These are phyloP conservation scores for Nestor notabilis DNA, from an alignment of 2,113 vertebrate species.

Conservation along the genomic window DNA sequence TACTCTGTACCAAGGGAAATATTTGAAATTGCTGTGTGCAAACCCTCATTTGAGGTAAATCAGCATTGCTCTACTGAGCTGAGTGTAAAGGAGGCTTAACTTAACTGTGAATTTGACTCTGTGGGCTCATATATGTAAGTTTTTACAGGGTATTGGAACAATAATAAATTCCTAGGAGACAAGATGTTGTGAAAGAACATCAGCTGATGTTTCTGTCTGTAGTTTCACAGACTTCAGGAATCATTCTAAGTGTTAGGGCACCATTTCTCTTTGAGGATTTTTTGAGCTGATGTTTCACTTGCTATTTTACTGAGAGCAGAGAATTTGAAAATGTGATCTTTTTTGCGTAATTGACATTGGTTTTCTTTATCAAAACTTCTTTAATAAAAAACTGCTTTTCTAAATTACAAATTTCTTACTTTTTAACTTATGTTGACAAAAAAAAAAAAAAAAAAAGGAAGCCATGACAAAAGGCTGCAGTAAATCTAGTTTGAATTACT, in stretches of 20 bases:
- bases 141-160: neutral
- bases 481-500: conserved; percentile 1
- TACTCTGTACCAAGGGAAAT: neutral
- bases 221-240: neutral
- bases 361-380: neutral
- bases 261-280: neutral
- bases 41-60: conserved; percentile 1
- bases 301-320: neutral
- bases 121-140: neutral
- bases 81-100: neutral
- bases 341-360: neutral
- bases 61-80: neutral
- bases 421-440: neutral
- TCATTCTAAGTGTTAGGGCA: neutral
- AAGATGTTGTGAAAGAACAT: neutral
- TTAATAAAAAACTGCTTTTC: neutral
- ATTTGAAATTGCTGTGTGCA: neutral
- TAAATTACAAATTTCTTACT: neutral
- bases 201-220: neutral
- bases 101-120: neutral
- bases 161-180: neutral
- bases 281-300: neutral
- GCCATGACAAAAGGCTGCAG: neutral
- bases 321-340: neutral
- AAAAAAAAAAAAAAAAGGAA: neutral